Evolutionary conservation across 2,797 vertebrate genomes (phyloP).

Genomic region (Clarias platycephalus): DNA sequence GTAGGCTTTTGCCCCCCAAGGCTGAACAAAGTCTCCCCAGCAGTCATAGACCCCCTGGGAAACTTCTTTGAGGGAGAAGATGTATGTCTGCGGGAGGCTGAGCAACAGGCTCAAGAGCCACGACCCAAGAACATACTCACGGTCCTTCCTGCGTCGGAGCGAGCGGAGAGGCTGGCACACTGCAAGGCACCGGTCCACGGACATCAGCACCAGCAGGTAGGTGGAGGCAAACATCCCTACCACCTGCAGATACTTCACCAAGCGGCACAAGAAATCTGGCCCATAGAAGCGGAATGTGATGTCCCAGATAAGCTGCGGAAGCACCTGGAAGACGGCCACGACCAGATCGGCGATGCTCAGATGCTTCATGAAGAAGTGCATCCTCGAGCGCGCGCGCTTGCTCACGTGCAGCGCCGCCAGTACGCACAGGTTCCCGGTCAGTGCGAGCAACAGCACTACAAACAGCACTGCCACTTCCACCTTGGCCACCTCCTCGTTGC

Average conservation of each 20-base stretch:
- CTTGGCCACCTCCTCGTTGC: constrained; percentile 93
- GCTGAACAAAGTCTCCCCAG: constrained; percentile 90
- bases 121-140: constrained; percentile 82
- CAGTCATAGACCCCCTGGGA: constrained; percentile 90
- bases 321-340: constrained; percentile 93
- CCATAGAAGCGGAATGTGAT: constrained; percentile 20
- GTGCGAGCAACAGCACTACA: constrained; percentile 86
- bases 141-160: constrained; percentile 79
- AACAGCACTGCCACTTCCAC: constrained; percentile 90
- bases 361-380: constrained; percentile 99
- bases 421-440: constrained; percentile 90
- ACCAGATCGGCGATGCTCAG: constrained; percentile 95
- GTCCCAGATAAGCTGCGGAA: constrained; percentile 96
- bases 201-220: constrained; percentile 96
- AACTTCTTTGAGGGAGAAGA: constrained; percentile 88
- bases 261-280: constrained; percentile 22
- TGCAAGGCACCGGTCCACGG: constrained; percentile 93
- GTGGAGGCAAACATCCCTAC: constrained; percentile 99
- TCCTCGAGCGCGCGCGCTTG: constrained; percentile 88
- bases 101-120: constrained; percentile 91
- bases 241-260: constrained; percentile 91
- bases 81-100: constrained; percentile 89
- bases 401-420: constrained; percentile 85
- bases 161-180: constrained; percentile 90
- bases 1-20: constrained; percentile 94